These are phyloP conservation scores for Patella ulyssiponensis DNA, from an alignment of 2,888 invertebrate species.

Conservation along the genomic window DNA sequence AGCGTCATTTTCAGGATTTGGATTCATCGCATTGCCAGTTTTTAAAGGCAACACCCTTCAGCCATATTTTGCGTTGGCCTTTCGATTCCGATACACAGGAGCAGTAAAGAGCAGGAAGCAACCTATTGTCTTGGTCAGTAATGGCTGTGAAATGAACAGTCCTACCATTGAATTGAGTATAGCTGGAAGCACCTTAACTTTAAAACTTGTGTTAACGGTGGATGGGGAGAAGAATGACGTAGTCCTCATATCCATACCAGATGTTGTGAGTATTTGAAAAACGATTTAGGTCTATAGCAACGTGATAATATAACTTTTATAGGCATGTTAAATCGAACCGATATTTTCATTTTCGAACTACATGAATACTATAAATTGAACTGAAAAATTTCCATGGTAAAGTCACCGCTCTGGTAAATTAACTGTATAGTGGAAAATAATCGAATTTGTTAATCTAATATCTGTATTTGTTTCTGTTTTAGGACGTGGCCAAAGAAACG, in stretches of 20 bases:
- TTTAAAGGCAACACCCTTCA: constrained; percentile 21
- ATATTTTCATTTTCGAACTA: neutral
- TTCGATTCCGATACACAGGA: constrained; percentile 16
- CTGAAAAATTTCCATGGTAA: too few species aligned
- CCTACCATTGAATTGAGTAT: constrained; percentile 19
- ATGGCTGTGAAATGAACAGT: constrained; percentile 11
- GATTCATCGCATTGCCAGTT: constrained; percentile 16
- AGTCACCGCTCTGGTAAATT: too few species aligned
- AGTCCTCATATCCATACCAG: neutral
- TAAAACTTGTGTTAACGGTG: neutral
- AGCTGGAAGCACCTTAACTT: neutral
- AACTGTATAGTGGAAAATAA: too few species aligned
- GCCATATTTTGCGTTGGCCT: constrained; percentile 18
- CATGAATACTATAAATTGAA: too few species aligned
- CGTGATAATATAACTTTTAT: neutral
- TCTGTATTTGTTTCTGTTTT: neutral
- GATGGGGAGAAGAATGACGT: neutral
- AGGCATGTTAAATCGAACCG: neutral
- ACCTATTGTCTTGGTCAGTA: constrained; percentile 17
- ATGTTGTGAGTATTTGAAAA: neutral
- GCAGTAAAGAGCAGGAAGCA: neutral
- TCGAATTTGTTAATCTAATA: too few species aligned
- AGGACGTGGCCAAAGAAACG: constrained; percentile 13
- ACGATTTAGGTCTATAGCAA: neutral
- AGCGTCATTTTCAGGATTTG: constrained; percentile 16